Percentiles rank a stretch among this genome's conserved stretches.
These are phyloP conservation scores for Distichodus sexfasciatus DNA, from an alignment of 2,797 vertebrate species.

Conservation along the genomic window DNA sequence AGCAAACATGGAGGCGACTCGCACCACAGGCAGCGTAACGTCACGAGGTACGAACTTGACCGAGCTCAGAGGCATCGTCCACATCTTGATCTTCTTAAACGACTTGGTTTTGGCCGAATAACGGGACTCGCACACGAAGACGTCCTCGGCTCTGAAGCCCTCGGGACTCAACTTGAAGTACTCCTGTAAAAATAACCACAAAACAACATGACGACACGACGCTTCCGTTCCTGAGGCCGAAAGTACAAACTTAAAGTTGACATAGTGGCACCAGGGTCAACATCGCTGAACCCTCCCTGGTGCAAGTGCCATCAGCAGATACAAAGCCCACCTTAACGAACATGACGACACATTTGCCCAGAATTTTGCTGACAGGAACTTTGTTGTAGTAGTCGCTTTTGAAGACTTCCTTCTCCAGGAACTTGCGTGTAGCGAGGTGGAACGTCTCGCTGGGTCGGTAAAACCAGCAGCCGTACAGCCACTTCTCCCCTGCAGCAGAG, in stretches of 20 bases:
- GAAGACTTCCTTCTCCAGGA: conserved; percentile 98
- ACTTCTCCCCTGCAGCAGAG: conserved; percentile 86
- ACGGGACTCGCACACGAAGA: conserved; percentile 95
- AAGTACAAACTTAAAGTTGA: too few species aligned
- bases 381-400: conserved; percentile 99
- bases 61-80: conserved; percentile 95
- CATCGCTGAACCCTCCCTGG: too few species aligned
- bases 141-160: conserved; percentile 90
- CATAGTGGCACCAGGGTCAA: too few species aligned
- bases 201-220: too few species aligned
- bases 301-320: too few species aligned
- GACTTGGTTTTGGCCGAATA: conserved; percentile 97
- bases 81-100: conserved; percentile 98
- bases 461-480: conserved; percentile 98
- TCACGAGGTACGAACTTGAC: conserved; percentile 89
- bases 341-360: conserved; percentile 99
- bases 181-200: conserved; percentile 70
- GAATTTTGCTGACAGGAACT: conserved; percentile 94
- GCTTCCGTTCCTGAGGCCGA: too few species aligned
- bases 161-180: conserved; percentile 97
- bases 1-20: conserved; percentile 96
- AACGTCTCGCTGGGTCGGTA: conserved; percentile 98
- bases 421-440: conserved; percentile 95
- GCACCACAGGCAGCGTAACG: conserved; percentile 90
- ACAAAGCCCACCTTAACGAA: conserved; percentile 99